Evolutionary conservation across 1,140 invertebrate genomes (phyloP).

Genomic region (Bombyx mandarina): DNA sequence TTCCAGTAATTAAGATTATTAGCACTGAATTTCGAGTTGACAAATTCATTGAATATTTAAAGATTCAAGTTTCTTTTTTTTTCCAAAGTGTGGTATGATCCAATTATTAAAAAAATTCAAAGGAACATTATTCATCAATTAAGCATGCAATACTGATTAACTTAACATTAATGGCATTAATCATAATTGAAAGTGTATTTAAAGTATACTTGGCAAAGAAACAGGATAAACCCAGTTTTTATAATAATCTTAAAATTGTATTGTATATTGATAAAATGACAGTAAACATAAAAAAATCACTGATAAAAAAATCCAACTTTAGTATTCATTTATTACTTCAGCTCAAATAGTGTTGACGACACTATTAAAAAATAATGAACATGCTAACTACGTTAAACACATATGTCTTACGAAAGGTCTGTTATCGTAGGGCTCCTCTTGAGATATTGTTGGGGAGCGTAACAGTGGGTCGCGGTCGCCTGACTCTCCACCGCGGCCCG

Average conservation of each 20-base stretch:
- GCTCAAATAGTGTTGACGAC: background rate
- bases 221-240: too few relatives aligned
- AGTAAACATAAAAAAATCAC: background rate
- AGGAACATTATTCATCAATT: too few relatives aligned
- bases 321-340: background rate
- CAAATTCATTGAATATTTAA: too few relatives aligned
- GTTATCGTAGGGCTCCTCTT: slow-evolving; percentile 52
- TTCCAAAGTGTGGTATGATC: too few relatives aligned
- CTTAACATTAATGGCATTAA: too few relatives aligned
- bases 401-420: slow-evolving; percentile 49
- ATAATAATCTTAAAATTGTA: background rate
- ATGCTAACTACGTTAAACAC: slow-evolving; percentile 40
- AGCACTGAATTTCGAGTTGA: too few relatives aligned
- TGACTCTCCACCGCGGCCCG: slow-evolving; percentile 19
- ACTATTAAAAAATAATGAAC: background rate
- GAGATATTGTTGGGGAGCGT: slow-evolving; percentile 44
- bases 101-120: too few relatives aligned
- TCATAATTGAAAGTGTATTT: too few relatives aligned
- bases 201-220: too few relatives aligned
- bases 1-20: too few relatives aligned
- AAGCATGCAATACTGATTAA: too few relatives aligned
- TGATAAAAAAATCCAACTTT: background rate
- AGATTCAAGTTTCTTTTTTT: too few relatives aligned
- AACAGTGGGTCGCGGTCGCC: slow-evolving; percentile 53
- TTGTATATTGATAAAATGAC: background rate